Evolutionary conservation across 1,140 invertebrate genomes (phyloP), one percentile per base, ranked within the genome.

Genomic region (Leptinotarsa lineolata): DNA sequence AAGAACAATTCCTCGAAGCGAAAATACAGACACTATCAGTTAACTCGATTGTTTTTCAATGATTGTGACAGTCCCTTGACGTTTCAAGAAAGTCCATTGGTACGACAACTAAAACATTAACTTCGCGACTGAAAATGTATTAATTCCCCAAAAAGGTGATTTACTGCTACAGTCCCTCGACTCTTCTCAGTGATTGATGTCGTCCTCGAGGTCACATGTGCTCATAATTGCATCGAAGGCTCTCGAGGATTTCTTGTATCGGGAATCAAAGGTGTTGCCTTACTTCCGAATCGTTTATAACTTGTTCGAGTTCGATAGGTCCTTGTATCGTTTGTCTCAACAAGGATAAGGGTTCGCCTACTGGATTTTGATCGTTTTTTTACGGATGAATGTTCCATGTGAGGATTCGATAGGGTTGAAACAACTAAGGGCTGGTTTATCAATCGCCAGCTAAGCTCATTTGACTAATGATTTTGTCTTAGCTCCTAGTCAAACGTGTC

Each of bases 181-280:
- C 75, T 58, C 30, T 68, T 59, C 20, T 44, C 63, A n/a, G 69
- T 76, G 75, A 76, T 76, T 74, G 75, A 76, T 76, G 64, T 44
- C 46, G 61, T 65, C 73, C 72, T 59, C 45, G 45, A 76, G 75
- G 72, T 76, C 75, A 60, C 75, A 76, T 76, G 75, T 76, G 75
- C 63, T 74, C 74, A 76, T 76, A 76, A 76, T 76, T 76, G 68
- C 30, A 24, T 67, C 22, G 65, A 67, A 67, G 18, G 39, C 65
- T 67, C 65, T 44, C 12, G 65, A 67, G 65, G 18, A 18, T 44
- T 67, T 18, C 65, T 64, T 54, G 48, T 54, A 54, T 54, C 48
- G 48, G 48, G n/a, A 54, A 54, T 54, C 48, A 54, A 54, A 54
- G 48, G 48, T 54, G 48, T 54, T 54, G 48, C 0, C 15, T 54